Percentiles rank a stretch among this genome's conserved stretches.
Evolutionary conservation across 2,113 vertebrate genomes (phyloP).

Genomic region (Sprattus sprattus): DNA sequence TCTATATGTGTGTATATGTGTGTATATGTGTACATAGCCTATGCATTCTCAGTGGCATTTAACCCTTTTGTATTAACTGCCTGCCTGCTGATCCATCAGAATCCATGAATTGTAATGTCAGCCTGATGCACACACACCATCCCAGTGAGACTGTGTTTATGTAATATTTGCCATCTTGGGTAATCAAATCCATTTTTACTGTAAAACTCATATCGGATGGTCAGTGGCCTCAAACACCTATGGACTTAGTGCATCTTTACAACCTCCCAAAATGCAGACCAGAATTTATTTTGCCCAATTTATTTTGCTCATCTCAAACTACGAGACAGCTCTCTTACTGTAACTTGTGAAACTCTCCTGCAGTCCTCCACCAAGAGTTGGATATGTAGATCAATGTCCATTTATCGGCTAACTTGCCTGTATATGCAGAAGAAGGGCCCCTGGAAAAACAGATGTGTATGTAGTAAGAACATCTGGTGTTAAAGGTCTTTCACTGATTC

Average conservation of each 20-base stretch:
- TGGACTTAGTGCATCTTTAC: not conserved
- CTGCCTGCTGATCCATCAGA: conserved; percentile 70
- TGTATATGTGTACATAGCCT: conserved; percentile 48
- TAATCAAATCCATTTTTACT: not conserved
- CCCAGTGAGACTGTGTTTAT: no score
- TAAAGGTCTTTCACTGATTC: not conserved
- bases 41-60: conserved; percentile 63
- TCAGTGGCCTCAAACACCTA: not conserved
- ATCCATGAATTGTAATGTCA: conserved; percentile 60
- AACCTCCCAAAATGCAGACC: not conserved
- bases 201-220: no score
- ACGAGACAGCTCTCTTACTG: not conserved
- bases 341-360: not conserved
- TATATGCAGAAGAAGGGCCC: not conserved
- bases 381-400: not conserved
- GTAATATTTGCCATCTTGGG: not conserved
- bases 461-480: not conserved
- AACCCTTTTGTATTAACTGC: conserved; percentile 72
- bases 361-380: not conserved
- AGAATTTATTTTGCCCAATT: not conserved
- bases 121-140: not conserved
- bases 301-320: not conserved
- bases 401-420: not conserved
- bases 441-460: not conserved
- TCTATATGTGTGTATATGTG: not conserved